A percentile compares a stretch with the other conserved stretches of the same genome.
Conservation (phyloP, 1,140 invertebrate genomes). For the Philotrypesis tridentata region DNA sequence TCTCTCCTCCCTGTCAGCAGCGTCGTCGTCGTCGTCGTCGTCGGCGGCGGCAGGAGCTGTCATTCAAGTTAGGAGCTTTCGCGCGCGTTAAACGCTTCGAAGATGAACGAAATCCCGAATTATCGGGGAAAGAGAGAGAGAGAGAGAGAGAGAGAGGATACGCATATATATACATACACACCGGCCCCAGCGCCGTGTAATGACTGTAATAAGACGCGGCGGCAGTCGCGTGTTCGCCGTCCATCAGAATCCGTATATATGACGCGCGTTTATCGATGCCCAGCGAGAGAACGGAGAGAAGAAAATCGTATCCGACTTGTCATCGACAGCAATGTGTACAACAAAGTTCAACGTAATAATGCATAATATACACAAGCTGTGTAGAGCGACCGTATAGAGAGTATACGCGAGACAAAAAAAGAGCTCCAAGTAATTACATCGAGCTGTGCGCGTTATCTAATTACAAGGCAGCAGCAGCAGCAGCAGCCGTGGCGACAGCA, state of each 20-base stretch:
- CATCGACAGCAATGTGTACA: not conserved
- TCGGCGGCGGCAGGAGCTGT: not conserved
- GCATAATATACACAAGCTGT: too few relatives aligned
- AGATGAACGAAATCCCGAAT: not conserved
- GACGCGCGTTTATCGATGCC: too few relatives aligned
- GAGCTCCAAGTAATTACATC: not conserved
- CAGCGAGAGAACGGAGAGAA: too few relatives aligned
- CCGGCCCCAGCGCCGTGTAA: not conserved
- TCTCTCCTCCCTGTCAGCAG: not conserved
- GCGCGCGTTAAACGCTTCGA: not conserved
- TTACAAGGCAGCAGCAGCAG: slow-evolving; percentile 15
- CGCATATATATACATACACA: not conserved
- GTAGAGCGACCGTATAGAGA: too few relatives aligned
- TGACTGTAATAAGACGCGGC: not conserved
- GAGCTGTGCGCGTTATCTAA: slow-evolving; percentile 34
- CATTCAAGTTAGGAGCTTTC: not conserved
- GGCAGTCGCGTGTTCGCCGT: not conserved
- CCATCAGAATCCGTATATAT: not conserved
- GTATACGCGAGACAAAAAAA: not conserved
- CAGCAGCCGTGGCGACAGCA: too few relatives aligned
- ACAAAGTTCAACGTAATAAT: too few relatives aligned
- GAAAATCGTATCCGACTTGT: not conserved
- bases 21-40: too few relatives aligned
- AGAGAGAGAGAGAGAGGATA: not conserved
- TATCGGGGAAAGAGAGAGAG: too few relatives aligned